These are phyloP conservation scores for Alloscopus bannaensis DNA, from an alignment of 2,888 invertebrate species.

Conservation along the genomic window DNA sequence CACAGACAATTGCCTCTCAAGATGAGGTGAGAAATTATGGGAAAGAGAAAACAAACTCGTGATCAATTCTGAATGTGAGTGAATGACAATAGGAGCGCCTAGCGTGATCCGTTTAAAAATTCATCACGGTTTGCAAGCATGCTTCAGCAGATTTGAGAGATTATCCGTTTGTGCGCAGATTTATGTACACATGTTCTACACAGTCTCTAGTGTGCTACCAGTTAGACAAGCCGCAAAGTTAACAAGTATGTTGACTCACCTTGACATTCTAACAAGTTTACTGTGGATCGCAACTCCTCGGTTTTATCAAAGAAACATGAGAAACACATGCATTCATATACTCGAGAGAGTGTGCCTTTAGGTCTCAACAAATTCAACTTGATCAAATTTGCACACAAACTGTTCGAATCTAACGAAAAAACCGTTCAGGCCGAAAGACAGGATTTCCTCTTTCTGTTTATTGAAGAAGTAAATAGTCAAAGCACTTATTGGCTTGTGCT, in stretches of 20 bases:
- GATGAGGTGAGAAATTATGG: too few species aligned
- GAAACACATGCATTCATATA: neutral
- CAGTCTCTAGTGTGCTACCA: neutral
- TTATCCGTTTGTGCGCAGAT: too few species aligned
- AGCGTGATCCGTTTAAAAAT: neutral
- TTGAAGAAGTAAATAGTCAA: neutral
- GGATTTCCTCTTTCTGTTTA: neutral
- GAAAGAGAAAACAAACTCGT: too few species aligned
- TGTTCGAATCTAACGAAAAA: neutral
- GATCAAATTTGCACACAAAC: neutral
- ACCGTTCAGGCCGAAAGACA: neutral
- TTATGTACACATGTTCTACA: too few species aligned
- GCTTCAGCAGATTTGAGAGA: too few species aligned
- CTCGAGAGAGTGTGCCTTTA: neutral
- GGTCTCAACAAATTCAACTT: neutral
- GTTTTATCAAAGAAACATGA: neutral
- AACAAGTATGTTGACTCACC: slow-evolving; percentile 5
- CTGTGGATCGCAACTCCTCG: slow-evolving; percentile 10
- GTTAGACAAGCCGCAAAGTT: neutral
- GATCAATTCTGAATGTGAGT: too few species aligned
- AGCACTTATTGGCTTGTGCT: neutral
- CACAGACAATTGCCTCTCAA: too few species aligned
- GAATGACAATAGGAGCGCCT: neutral
- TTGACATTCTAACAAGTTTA: slow-evolving; percentile 16
- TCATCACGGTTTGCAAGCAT: neutral